Base-by-base conservation (phyloP, 2,797 vertebrate genomes). In the Lates japonicus region DNA sequence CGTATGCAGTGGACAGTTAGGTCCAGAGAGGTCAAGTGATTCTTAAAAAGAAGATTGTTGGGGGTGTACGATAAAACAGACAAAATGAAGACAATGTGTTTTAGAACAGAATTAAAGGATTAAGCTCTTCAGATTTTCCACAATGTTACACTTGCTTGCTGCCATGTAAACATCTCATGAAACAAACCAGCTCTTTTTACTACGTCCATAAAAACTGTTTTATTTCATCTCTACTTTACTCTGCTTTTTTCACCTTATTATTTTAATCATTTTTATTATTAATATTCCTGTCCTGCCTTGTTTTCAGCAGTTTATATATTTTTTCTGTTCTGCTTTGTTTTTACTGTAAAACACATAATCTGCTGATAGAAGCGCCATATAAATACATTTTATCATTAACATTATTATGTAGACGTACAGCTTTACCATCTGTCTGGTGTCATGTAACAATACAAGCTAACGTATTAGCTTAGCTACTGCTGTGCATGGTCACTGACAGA, bases 401-500 rank as follows among this genome's bases (percentile, higher is more conserved):
- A 46, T 64, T 62, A 58, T 42, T 12, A 14, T n/a, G 13, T 25
- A 61, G 46, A 72, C 44, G n/a, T 14, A 16, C 22, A 48, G 19
- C 1, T 17, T 14, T 49, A 14, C 33, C 35, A 52, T 65, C 19
- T 57, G 70, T 41, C 51, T 58, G 58, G n/a, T 74, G 39, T 77
- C 41, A 44, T 5, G 13, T 52, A 60, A 57, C 46, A 75, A 65
- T 65, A 54, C 11, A 62, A 59, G 52, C 60, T 52, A 35, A 65
- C 52, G n/a, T 63, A 44, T 55, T 37, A 41, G 51, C 11, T 19
- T 4, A 76, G 39, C 60, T 68, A 19, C 52, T 17, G 60, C 77
- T 78, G 83, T 62, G 73, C 42, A 17, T 10, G 35, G 10, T 19
- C 22, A 64, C 37, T 54, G 44, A 65, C 51, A 65, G 67, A 62